These are phyloP conservation scores for Cephalopholis sonnerati DNA, from an alignment of 2,113 vertebrate species.

Conservation along the genomic window DNA sequence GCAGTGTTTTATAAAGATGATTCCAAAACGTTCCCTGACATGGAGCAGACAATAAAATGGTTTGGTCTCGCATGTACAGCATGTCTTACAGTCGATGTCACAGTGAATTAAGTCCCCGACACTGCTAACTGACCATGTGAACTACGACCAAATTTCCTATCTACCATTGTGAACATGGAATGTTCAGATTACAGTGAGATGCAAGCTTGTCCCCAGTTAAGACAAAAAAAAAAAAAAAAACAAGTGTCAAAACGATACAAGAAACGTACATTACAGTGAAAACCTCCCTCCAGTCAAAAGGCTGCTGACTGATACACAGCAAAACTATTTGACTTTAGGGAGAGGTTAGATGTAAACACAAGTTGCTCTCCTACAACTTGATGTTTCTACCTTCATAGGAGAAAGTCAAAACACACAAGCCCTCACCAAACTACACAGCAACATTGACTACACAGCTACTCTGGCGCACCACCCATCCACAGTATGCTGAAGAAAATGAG, in stretches of 20 bases:
- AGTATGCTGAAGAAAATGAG: constrained; percentile 1
- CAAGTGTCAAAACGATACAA: background rate
- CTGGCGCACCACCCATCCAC: constrained; percentile 18
- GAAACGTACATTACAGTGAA: constrained; percentile 46
- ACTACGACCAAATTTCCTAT: background rate
- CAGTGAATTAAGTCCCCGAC: constrained; percentile 13
- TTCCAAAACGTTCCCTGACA: constrained; percentile 29
- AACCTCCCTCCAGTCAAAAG: constrained; percentile 18
- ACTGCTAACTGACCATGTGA: constrained; percentile 7
- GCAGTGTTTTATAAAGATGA: constrained; percentile 27
- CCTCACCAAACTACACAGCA: constrained; percentile 20
- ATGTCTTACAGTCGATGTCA: constrained; percentile 7
- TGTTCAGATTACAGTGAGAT: constrained; percentile 62
- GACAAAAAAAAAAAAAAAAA: constrained; percentile 4
- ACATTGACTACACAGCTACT: constrained; percentile 25
- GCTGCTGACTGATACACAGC: background rate
- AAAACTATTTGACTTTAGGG: constrained; percentile 6
- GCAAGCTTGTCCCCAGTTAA: constrained; percentile 3
- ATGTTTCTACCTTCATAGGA: constrained; percentile 16
- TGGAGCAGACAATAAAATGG: constrained; percentile 11
- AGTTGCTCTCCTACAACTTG: background rate
- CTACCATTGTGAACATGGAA: constrained; percentile 61
- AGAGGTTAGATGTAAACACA: constrained; percentile 51
- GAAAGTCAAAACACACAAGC: constrained; percentile 36
- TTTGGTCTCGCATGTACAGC: constrained; percentile 57